A percentile compares a stretch with the other conserved stretches of the same genome.
phyloP scores from a whole-genome alignment of 2,888 invertebrate genomes.

The Augiades crinisus region DNA sequence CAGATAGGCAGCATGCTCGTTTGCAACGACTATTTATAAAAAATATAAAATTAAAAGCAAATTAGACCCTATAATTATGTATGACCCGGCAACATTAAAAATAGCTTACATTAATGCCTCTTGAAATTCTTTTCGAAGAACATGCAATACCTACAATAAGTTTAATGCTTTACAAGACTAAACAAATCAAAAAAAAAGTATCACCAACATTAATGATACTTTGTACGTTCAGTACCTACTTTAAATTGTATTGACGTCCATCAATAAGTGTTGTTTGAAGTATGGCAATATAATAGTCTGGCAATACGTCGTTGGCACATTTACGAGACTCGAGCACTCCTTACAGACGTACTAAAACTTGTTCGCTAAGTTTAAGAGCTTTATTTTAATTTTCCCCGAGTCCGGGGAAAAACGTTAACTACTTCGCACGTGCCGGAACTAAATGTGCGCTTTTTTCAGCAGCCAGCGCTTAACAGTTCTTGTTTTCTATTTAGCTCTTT shows the following conservation, averaged over 20 bases:
- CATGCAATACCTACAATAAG: too few species aligned
- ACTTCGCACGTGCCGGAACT: constrained; percentile 61
- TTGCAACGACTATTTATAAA: too few species aligned
- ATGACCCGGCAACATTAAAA: not conserved
- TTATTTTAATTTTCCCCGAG: constrained; percentile 74
- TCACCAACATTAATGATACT: too few species aligned
- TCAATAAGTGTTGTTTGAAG: not conserved
- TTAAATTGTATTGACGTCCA: not conserved
- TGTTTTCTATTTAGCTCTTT: constrained; percentile 17
- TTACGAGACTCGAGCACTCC: constrained; percentile 54
- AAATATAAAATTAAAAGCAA: too few species aligned
- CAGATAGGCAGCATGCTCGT: too few species aligned
- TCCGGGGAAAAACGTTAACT: constrained; percentile 53
- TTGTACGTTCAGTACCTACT: too few species aligned
- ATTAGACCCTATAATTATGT: too few species aligned
- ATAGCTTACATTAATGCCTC: too few species aligned
- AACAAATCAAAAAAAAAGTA: too few species aligned
- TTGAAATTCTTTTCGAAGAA: too few species aligned
- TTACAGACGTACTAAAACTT: constrained; percentile 66
- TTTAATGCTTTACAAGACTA: too few species aligned
- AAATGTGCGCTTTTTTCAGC: constrained; percentile 49
- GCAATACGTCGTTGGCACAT: constrained; percentile 56
- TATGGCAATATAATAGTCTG: constrained; percentile 57
- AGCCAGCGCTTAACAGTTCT: constrained; percentile 7
- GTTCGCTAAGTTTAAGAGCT: constrained; percentile 64